Percentiles rank a stretch among this genome's conserved stretches.
Conservation (phyloP, 2,113 vertebrate genomes). For the Otocyon megalotis region DNA sequence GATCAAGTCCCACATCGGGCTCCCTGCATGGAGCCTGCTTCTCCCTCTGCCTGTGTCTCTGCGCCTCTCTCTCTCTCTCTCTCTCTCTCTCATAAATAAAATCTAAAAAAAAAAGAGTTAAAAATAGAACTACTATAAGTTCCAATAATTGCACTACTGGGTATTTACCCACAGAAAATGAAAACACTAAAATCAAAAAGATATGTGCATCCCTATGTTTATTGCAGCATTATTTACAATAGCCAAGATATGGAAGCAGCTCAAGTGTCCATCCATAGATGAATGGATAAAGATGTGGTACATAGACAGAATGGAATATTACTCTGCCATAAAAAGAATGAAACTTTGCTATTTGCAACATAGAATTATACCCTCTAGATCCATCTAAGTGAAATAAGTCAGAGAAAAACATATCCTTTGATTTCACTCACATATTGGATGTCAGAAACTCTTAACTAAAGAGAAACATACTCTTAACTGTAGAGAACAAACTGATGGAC, state of each 20-base stretch:
- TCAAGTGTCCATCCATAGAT: neutral
- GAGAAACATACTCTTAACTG: neutral
- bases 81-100: too few species aligned
- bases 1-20: too few species aligned
- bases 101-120: neutral
- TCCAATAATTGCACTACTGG: neutral
- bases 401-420: neutral
- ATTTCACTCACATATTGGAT: neutral
- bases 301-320: neutral
- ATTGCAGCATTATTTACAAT: neutral
- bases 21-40: too few species aligned
- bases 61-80: too few species aligned
- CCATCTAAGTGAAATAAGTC: neutral
- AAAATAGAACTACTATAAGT: neutral
- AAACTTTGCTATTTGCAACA: neutral
- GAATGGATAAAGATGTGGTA: neutral
- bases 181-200: neutral
- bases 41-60: too few species aligned
- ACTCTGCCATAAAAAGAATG: neutral
- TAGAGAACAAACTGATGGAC: neutral
- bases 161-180: neutral
- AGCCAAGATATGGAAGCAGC: neutral
- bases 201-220: neutral
- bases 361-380: neutral
- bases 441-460: neutral